Evolutionary conservation across 2,888 invertebrate species (phyloP).

Genomic region (Spisula subtruncata): DNA sequence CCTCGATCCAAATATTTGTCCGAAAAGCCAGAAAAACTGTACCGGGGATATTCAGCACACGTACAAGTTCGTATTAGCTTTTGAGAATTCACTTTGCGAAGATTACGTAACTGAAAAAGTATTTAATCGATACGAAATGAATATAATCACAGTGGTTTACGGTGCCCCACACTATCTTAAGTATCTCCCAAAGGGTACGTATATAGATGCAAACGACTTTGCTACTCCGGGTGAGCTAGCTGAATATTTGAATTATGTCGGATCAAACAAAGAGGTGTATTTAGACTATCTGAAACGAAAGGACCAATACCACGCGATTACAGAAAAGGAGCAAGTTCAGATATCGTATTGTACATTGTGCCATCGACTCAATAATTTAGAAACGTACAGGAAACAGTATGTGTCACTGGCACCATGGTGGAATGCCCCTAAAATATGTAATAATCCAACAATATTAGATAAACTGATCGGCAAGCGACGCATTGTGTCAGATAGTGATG

Average conservation of each 20-base stretch:
- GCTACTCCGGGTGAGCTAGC: conserved; percentile 49
- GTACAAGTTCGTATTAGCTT: conserved; percentile 69
- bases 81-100: conserved; percentile 70
- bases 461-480: not conserved
- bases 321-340: conserved; percentile 24
- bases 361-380: conserved; percentile 49
- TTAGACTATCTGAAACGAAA: conserved; percentile 37
- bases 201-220: conserved; percentile 66
- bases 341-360: conserved; percentile 59
- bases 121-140: conserved; percentile 57
- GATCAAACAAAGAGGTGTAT: conserved; percentile 51
- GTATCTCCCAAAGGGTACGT: conserved; percentile 64
- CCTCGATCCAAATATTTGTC: conserved; percentile 40
- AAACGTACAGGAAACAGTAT: conserved; percentile 29
- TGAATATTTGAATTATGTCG: conserved; percentile 49
- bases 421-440: conserved; percentile 27
- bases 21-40: not conserved
- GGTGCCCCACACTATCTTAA: conserved; percentile 54
- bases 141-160: conserved; percentile 62
- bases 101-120: conserved; percentile 72
- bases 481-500: not conserved
- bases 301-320: conserved; percentile 22
- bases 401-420: conserved; percentile 44
- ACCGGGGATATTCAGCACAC: not conserved
- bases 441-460: conserved; percentile 16